These are phyloP conservation scores for Amphipyra berbera DNA, from an alignment of 2,888 invertebrate species.

Conservation along the genomic window DNA sequence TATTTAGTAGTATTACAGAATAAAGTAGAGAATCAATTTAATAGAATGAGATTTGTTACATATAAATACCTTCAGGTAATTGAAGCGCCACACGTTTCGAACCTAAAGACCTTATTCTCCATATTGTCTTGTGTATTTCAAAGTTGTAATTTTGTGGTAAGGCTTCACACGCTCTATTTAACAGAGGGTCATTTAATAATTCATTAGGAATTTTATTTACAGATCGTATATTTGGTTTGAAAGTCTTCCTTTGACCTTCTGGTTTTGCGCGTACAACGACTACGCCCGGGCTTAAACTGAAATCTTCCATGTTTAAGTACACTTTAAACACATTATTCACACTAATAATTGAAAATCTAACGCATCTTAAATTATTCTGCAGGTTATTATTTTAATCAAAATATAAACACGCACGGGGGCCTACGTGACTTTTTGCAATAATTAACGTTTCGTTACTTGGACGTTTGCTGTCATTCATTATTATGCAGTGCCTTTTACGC, in stretches of 20 bases:
- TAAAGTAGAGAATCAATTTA: too few species aligned
- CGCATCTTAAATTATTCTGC: constrained; percentile 13
- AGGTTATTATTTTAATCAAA: constrained; percentile 73
- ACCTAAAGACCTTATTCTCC: constrained; percentile 96
- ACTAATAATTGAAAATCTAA: constrained; percentile 1
- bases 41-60: neutral
- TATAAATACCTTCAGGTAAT: constrained; percentile 95
- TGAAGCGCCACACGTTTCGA: constrained; percentile 98
- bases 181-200: constrained; percentile 92
- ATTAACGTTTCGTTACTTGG: constrained; percentile 63
- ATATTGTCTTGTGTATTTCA: constrained; percentile 99
- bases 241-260: constrained; percentile 92
- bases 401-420: constrained; percentile 83
- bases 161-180: constrained; percentile 93
- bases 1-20: neutral
- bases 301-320: constrained; percentile 75
- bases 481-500: too few species aligned
- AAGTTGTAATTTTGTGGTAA: constrained; percentile 99
- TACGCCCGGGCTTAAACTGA: constrained; percentile 77
- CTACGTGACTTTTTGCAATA: constrained; percentile 85
- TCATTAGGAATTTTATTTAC: constrained; percentile 95
- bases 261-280: constrained; percentile 95
- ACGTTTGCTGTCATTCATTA: neutral
- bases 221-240: constrained; percentile 92
- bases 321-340: constrained; percentile 31